These are phyloP conservation scores for Agelastica alni DNA, from an alignment of 2,888 invertebrate genomes.

Conservation along the genomic window DNA sequence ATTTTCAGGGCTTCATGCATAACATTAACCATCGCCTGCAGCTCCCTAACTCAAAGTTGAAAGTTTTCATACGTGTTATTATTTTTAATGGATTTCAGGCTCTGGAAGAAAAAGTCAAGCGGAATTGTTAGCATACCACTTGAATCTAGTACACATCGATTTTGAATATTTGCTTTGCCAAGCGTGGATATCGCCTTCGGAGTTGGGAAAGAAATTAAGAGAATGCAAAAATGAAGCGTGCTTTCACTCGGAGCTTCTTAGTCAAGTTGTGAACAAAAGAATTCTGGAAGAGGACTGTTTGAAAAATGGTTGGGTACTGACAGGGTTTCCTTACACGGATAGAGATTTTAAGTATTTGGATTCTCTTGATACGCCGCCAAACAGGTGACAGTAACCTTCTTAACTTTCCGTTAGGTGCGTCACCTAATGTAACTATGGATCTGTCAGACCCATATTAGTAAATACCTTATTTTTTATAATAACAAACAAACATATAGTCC, in stretches of 20 bases:
- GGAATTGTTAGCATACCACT: slow-evolving; percentile 57
- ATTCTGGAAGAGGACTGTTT: slow-evolving; percentile 62
- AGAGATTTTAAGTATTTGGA: slow-evolving; percentile 66
- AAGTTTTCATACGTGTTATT: too few species aligned
- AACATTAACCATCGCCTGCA: too few species aligned
- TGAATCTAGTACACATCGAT: slow-evolving; percentile 63
- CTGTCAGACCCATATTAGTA: too few species aligned
- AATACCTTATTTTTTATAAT: too few species aligned
- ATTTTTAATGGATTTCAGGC: too few species aligned
- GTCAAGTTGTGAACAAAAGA: slow-evolving; percentile 54
- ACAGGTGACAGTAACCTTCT: too few species aligned
- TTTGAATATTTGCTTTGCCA: slow-evolving; percentile 62
- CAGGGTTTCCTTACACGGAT: slow-evolving; percentile 62
- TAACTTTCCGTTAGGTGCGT: not conserved
- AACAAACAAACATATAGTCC: too few species aligned
- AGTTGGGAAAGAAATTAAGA: slow-evolving; percentile 49
- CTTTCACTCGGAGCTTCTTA: slow-evolving; percentile 51
- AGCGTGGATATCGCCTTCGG: slow-evolving; percentile 53
- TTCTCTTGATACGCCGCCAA: slow-evolving; percentile 64
- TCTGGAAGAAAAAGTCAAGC: slow-evolving; percentile 62
- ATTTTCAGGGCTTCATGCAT: too few species aligned
- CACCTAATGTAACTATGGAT: not conserved
- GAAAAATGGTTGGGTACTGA: slow-evolving; percentile 66
- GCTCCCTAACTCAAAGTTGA: too few species aligned
- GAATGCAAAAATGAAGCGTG: slow-evolving; percentile 49